phyloP scores from a whole-genome alignment of 1,140 invertebrate species.

The Cheumatopsyche charites region DNA sequence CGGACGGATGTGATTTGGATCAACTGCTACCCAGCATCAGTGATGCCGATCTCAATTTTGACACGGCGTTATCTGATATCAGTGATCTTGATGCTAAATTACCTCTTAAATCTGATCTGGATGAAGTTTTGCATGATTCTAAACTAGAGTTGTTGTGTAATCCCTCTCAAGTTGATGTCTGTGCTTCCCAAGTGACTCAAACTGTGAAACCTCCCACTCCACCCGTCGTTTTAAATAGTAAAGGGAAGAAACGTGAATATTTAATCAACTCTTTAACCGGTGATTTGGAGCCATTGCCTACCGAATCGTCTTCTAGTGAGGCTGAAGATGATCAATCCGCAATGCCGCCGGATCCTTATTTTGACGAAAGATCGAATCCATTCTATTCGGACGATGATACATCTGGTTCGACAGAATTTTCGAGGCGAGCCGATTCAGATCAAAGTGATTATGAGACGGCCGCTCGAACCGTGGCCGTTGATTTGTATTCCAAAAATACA shows the following conservation, averaged over 20 bases:
- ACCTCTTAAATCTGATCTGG: constrained; percentile 51
- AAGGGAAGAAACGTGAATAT: constrained; percentile 71
- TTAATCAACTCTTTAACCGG: constrained; percentile 89
- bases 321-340: constrained; percentile 52
- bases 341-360: constrained; percentile 47
- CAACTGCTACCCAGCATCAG: constrained; percentile 66
- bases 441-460: constrained; percentile 68
- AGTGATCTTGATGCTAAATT: constrained; percentile 61
- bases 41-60: constrained; percentile 61
- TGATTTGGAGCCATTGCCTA: constrained; percentile 80
- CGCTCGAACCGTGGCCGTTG: constrained; percentile 63
- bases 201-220: constrained; percentile 43
- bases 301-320: constrained; percentile 65
- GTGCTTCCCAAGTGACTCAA: constrained; percentile 43
- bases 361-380: constrained; percentile 64
- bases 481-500: constrained; percentile 54
- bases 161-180: constrained; percentile 1
- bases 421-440: constrained; percentile 56
- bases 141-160: constrained; percentile 57
- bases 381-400: constrained; percentile 67
- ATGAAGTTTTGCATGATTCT: constrained; percentile 49
- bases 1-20: constrained; percentile 64
- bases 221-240: constrained; percentile 53
- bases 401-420: constrained; percentile 58
- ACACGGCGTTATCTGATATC: constrained; percentile 55